These are phyloP conservation scores for Nebria salina DNA, from an alignment of 2,888 invertebrate genomes.

Conservation along the genomic window DNA sequence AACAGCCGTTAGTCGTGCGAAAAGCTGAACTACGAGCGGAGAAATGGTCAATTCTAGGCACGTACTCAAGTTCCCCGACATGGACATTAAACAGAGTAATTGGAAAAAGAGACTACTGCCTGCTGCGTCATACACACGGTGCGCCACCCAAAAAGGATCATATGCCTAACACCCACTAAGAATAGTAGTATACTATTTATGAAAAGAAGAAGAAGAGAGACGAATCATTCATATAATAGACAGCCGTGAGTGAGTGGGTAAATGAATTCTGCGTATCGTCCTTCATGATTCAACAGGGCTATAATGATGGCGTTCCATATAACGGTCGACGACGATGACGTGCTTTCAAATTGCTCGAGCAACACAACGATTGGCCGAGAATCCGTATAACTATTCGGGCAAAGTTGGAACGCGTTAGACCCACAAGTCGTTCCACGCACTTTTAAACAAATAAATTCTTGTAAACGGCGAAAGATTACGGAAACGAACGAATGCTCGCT, in stretches of 20 bases:
- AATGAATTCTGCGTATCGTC: background rate
- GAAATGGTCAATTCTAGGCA: constrained; percentile 33
- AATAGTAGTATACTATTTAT: too few relatives aligned
- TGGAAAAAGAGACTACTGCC: constrained; percentile 36
- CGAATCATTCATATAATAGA: background rate
- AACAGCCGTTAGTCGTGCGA: constrained; percentile 18
- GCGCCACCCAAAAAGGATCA: background rate
- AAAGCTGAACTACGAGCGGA: constrained; percentile 7
- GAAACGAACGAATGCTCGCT: background rate
- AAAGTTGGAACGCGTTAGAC: constrained; percentile 24
- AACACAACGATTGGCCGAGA: constrained; percentile 42
- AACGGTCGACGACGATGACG: constrained; percentile 16
- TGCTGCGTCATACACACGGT: background rate
- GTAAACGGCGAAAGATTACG: constrained; percentile 42
- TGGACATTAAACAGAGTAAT: constrained; percentile 46
- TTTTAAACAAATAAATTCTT: constrained; percentile 46
- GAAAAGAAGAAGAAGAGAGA: too few relatives aligned
- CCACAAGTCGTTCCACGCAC: constrained; percentile 40
- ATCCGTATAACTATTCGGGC: constrained; percentile 29
- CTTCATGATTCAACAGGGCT: constrained; percentile 41
- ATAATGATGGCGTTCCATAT: constrained; percentile 26
- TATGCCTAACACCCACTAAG: too few relatives aligned
- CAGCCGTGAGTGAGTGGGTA: background rate
- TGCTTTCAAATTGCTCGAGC: constrained; percentile 42
- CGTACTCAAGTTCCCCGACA: constrained; percentile 39